Evolutionary conservation across 2,888 invertebrate species (phyloP), one percentile per base, ranked within the genome.

Genomic region (Byasa hedistus): DNA sequence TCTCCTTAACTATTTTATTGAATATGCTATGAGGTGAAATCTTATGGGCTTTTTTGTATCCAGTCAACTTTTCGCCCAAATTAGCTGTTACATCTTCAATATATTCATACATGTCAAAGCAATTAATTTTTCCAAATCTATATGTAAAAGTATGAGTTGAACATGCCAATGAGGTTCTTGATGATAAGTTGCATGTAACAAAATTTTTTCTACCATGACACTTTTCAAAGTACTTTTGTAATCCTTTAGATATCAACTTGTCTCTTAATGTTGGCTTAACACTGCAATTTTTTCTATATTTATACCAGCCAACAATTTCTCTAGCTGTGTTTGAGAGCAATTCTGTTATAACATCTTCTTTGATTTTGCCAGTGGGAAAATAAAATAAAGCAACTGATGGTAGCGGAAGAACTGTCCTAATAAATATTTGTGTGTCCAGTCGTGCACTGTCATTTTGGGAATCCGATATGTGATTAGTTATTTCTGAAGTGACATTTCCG

Each of bases 261-360:
- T 95, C 94, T 68, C 94, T 84, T 69, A 95, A 86, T 1, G 94
- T 93, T n/a, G 93, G 92, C 72, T 89, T 91, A 32, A 94, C 86
- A 56, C 84, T 86, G 59, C 87, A 87, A 63, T 92, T 91, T 71
- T 90, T 89, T 70, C 94, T 91, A 75, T 93, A 94, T 79, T 93
- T 93, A 78, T 94, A 95, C 95, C 95, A 95, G 27, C 94, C 95
- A 15, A 95, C 93, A 24, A 95, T 92, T 83, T 93, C 92, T 71
- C 85, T 89, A 24, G 92, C 89, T 68, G 91, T 88, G 66, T 85
- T 85, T 2, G 92, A 89, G 21, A 95, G 78, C 66, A 94, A 84
- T 8, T 87, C 86, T 65, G 83, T 80, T 3, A 95, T 76, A 71
- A 92, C 91, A 71, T 93, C 91, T 70, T 89, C 87, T 73, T 93